Conservation (phyloP, 2,888 invertebrate genomes). For the Sympetrum striolatum region DNA sequence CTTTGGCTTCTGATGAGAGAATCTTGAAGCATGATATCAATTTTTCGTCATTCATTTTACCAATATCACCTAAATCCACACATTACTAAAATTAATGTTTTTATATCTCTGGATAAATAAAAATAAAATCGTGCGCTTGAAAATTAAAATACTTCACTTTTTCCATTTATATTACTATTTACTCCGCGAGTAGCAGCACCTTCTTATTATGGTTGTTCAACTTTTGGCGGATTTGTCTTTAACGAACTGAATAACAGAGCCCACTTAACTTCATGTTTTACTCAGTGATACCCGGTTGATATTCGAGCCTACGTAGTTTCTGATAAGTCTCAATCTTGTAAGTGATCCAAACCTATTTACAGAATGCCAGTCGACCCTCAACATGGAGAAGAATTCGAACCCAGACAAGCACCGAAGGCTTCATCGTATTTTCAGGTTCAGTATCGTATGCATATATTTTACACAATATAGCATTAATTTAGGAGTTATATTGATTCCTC, state of each 20-base stretch:
- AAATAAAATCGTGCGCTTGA: background rate
- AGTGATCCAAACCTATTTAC: background rate
- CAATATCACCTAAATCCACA: background rate
- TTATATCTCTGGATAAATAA: background rate
- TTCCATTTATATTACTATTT: background rate
- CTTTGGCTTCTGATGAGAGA: slow-evolving; percentile 54
- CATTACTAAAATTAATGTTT: background rate
- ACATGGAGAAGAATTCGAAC: background rate
- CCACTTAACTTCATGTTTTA: too few species aligned
- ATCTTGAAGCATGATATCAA: slow-evolving; percentile 51
- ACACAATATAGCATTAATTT: too few species aligned
- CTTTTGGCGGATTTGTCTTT: background rate
- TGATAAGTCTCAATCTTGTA: too few species aligned
- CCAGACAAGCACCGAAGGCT: background rate
- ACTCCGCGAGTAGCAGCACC: background rate
- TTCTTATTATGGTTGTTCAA: background rate
- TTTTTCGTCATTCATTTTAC: slow-evolving; percentile 45
- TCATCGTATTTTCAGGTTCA: background rate
- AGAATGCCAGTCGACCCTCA: background rate
- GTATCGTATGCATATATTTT: too few species aligned
- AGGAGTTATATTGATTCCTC: too few species aligned
- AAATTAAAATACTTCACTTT: background rate
- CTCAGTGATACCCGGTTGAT: too few species aligned
- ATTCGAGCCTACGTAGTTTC: too few species aligned
- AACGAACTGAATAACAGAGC: too few species aligned